phyloP scores from a whole-genome alignment of 2,797 vertebrate genomes.

The Etheostoma nigrum region DNA sequence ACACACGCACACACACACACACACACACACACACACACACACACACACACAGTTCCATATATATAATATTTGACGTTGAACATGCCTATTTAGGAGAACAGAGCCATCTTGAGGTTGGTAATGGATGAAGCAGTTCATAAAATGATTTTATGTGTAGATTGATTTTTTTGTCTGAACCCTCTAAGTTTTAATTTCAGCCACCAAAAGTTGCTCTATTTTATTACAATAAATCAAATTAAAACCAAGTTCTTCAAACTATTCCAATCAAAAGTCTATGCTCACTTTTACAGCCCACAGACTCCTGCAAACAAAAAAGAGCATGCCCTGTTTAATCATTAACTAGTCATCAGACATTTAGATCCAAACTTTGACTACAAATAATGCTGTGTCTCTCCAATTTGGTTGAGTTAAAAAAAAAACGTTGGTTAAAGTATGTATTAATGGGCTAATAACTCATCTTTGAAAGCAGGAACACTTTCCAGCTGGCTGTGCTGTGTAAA shows the following conservation, averaged over 20 bases:
- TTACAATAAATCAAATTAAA: not conserved
- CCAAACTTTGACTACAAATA: constrained; percentile 6
- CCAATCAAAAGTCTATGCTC: not conserved
- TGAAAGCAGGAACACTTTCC: constrained; percentile 64
- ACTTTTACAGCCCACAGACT: not conserved
- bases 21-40: not conserved
- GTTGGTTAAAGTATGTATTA: constrained; percentile 56
- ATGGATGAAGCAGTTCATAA: constrained; percentile 11
- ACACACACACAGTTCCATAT: no score
- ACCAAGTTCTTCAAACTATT: not conserved
- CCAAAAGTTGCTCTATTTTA: not conserved
- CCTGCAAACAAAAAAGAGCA: not conserved
- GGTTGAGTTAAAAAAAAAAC: constrained; percentile 24
- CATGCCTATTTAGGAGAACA: not conserved
- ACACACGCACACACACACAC: not conserved
- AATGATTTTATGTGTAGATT: not conserved
- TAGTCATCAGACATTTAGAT: not conserved
- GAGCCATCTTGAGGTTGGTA: constrained; percentile 26
- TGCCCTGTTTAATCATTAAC: constrained; percentile 10
- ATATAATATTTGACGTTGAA: not conserved
- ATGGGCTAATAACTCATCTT: constrained; percentile 70
- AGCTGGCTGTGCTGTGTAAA: constrained; percentile 53
- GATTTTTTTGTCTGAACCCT: not conserved
- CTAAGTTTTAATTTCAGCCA: not conserved
- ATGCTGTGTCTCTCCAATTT: constrained; percentile 17